These are phyloP conservation scores for Melanotaenia trifasciata DNA, from an alignment of 2,797 vertebrate species.

Conservation along the genomic window DNA sequence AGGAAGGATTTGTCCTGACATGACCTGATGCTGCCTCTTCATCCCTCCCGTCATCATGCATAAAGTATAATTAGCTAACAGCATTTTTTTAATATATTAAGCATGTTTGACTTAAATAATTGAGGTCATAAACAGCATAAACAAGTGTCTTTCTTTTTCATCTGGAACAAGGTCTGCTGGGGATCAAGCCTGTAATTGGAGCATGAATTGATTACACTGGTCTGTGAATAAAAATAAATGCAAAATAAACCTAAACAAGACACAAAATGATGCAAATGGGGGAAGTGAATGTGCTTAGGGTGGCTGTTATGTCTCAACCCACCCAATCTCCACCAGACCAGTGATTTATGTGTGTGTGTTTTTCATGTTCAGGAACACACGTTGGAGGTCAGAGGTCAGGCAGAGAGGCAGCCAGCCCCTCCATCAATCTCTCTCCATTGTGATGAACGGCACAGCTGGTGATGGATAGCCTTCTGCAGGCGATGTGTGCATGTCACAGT, in stretches of 20 bases:
- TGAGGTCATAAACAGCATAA: constrained; percentile 43
- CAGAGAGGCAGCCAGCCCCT: constrained; percentile 32
- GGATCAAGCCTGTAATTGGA: constrained; percentile 34
- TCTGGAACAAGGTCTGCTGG: neutral
- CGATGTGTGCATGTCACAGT: constrained; percentile 31
- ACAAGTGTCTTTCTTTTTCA: constrained; percentile 21
- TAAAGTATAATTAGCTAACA: constrained; percentile 51
- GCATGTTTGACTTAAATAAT: constrained; percentile 36
- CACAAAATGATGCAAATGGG: too few species aligned
- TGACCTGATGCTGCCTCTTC: constrained; percentile 11
- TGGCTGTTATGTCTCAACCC: neutral
- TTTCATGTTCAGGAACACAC: constrained; percentile 13
- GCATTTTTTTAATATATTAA: constrained; percentile 55
- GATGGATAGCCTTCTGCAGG: constrained; percentile 65
- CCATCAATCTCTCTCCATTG: constrained; percentile 7
- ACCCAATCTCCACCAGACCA: neutral
- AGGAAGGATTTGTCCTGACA: constrained; percentile 19
- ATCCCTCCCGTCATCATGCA: constrained; percentile 48
- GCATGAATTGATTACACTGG: neutral
- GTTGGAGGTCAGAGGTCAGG: constrained; percentile 52
- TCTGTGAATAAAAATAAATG: too few species aligned
- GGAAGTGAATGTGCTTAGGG: too few species aligned
- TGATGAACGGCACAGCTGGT: constrained; percentile 42
- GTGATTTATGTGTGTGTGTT: neutral
- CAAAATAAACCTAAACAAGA: neutral